Evolutionary conservation across 2,797 vertebrate species (phyloP), one percentile per base, ranked within the genome.

Genomic region (Falco peregrinus): DNA sequence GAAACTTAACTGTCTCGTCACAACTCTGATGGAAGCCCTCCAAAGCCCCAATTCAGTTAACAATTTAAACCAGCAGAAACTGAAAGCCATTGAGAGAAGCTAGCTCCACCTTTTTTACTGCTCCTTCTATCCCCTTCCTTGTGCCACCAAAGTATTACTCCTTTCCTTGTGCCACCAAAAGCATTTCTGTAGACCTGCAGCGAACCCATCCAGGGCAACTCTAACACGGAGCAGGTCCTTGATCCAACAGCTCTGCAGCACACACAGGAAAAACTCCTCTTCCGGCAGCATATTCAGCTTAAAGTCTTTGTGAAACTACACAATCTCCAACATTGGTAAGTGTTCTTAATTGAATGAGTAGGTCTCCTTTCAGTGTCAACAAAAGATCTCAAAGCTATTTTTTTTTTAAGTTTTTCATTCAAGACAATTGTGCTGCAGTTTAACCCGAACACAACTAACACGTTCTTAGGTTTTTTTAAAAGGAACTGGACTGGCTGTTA

Each of bases 401-500:
- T 41, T 14, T 41, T 41, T 16, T 41, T 41, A 67, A 22, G 20
- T 28, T 85, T 90, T 96, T 67, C 37, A 82, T 95, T 80, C 81
- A 84, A 87, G 28, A 29, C 87, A 90, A 39, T 37, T 35, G 79
- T 95, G 95, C 96, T 96, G 96, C 96, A 97, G 94, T 87, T 93
- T 61, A 93, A 94, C 87, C 69, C 74, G 59, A 97, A 96, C 74
- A 95, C 93, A 95, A 81, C 68, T 87, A 97, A 93, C 37, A 64
- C 48, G 76, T 85, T 97, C 97, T 97, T 89, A 93, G 95, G 73
- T 75, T 98, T 97, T 97, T 97, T 95, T 61, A 11, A 96, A 97
- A 98, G 97, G 97, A 98, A 97, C 96, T 90, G 96, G 97, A 97
- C 96, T 96, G 98, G 98, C 97, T 98, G 97, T 95, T 97, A 98